Base-by-base conservation (phyloP, 2,888 invertebrate species). In the Cephus nigrinus region DNA sequence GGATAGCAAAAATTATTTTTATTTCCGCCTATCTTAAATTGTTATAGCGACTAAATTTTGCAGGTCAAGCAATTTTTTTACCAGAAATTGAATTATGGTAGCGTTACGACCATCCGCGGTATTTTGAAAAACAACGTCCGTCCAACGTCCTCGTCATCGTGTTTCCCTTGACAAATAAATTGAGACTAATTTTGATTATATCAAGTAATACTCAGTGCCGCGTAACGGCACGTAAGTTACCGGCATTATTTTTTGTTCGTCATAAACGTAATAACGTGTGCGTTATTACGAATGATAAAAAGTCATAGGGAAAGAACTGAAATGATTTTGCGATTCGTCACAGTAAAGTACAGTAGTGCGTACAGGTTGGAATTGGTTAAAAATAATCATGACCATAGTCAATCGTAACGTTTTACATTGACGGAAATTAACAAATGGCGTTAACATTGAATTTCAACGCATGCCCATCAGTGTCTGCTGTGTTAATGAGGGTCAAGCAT, bases 121-220 rank as follows among this genome's bases (percentile, higher is more conserved):
- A 76, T 73, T 76, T 73, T 15, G 36, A 32, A 35, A 74, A 36
- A 68, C 71, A 34, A 76, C 69, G 74, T 36, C 69, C 32, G 32
- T 30, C 72, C 34, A 72, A 32, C 40, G n/a, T 76, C 69, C 55
- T n/a, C 34, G 36, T 12, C 75, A 55, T 78, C 80, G 77, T 75
- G 75, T 81, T 83, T 80, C 82, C 79, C 80, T 76, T 74, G 80
- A 82, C 76, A 74, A 80, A 79, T 69, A 80, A 82, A 81, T 80
- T 77, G 80, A 77, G 76, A 76, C 55, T 55, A 55, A 55, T 55
- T 55, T 55, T 55, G 55, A 55, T 55, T 55, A 55, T 55, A 15
- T 23, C 55, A 15, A 55, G 55, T 55, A 55, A 55, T 55, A 55
- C 55, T 2, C 55, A 55, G 55, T 55, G 55, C 23, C 55, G 55